Evolutionary conservation across 2,797 vertebrate species (phyloP).

Genomic region (Spinus olivaceus): DNA sequence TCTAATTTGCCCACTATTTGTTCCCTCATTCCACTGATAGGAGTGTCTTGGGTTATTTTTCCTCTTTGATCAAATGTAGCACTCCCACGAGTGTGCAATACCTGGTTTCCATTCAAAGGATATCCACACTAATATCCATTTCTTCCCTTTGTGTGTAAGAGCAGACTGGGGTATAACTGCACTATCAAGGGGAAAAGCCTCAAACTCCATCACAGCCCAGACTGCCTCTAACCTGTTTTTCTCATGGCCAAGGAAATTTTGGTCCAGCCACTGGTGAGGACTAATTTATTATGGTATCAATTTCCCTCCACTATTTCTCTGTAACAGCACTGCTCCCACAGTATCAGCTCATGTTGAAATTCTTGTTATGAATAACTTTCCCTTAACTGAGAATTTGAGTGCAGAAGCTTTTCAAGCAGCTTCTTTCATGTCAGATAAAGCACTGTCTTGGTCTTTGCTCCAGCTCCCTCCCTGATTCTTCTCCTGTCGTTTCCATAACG

Average conservation of each 20-base stretch:
- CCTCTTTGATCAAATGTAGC: not conserved
- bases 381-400: not conserved
- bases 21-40: not conserved
- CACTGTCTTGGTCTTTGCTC: not conserved
- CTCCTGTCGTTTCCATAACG: not conserved
- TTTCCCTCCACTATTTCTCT: not conserved
- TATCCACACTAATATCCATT: not conserved
- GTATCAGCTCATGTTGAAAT: not conserved
- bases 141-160: not conserved
- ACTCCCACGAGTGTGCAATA: not conserved
- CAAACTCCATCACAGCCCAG: not conserved
- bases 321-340: not conserved
- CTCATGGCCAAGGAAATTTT: not conserved
- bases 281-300: not conserved
- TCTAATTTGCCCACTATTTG: not conserved
- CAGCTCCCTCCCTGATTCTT: not conserved
- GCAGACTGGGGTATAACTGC: not conserved
- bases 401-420: not conserved
- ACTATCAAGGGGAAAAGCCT: fast-evolving
- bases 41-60: not conserved
- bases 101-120: not conserved
- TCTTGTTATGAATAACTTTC: not conserved
- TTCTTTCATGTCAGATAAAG: not conserved
- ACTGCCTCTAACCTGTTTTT: not conserved
- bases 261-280: not conserved